Base-by-base conservation (phyloP, 2,888 invertebrate species). In the Athrips mouffetella region DNA sequence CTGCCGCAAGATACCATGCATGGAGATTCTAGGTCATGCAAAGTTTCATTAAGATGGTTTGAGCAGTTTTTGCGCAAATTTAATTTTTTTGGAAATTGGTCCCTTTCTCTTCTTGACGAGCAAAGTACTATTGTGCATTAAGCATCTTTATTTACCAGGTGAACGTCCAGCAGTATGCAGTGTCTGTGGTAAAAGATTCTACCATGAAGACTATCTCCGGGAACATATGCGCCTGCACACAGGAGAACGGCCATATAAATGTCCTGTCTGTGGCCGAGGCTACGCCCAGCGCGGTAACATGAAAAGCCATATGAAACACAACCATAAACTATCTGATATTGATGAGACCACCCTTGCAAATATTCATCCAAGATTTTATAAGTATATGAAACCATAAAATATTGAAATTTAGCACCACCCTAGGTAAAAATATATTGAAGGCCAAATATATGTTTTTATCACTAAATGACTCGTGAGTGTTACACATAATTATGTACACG, bases 171-270 rank as follows among this genome's bases (percentile, higher is more conserved):
- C 84, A 1, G 71, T 77, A 4, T 89, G 89, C 57, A 62, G 58
- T 3, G 67, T 81, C 15, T 89, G 89, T 55, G 76, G 75, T 1
- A 71, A 76, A 2, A 69, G 80, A 44, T 89, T 89, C 61, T 85
- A 65, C 59, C 87, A 88, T 27, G 76, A 77, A 41, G 83, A 82
- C 41, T 89, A 89, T 55, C 63, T 89, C 1, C 84, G 70, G 18
- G 84, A 88, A 48, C 89, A 89, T 52, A 84, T 83, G 83, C 63
- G 87, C 21, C 71, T 89, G 1, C 89, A 89, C 49, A 89, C 89
- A 0, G 89, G 89, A 0, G 89, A 89, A 51, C 85, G 83, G 1
- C 89, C 89, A 10, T 89, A 79, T 58, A 85, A 86, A 58, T 89
- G 89, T 50, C 89, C 89, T 0, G 76, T 89, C 2, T 89, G 89